Base-by-base conservation (phyloP, 2,888 invertebrate species). In the Ophion costatus region DNA sequence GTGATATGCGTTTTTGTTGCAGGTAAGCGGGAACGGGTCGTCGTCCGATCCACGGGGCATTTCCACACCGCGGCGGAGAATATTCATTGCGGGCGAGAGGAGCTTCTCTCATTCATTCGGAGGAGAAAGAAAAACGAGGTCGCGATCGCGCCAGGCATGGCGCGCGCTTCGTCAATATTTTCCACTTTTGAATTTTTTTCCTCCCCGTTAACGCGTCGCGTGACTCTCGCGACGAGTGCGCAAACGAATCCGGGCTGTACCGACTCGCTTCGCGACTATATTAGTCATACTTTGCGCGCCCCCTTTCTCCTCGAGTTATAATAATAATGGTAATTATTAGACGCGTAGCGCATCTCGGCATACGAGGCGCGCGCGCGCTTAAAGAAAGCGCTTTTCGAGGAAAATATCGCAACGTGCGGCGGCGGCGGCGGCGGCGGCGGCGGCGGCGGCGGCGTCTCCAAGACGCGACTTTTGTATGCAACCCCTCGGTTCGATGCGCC, bases 1-100 rank as follows among this genome's bases (percentile, higher is more conserved):
- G 38, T 9, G 38, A 59, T 71, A 38, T 56, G 29, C 29, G 75
- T 75, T 59, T 83, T 11, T 84, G 84, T 84, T 84, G 20, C 84
- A 84, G 84, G 84, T 84, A 79, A 85, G 75, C 66, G 61, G 42
- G 56, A 74, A 42, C 82, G 20, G 61, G 14, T 29, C 7, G 51
- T 20, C 38, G 61, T 61, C 51, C 33, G 22, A 70, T 22, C 22
- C 22, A 22, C 71, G 17, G 14, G 45, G 56, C 20, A 29, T 45
- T 57, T 24, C 51, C 67, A 29, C 71, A 76, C 82, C 64, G 76
- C 76, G 82, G 76, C 76, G 82, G 77, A 82, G 85, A 33, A 56
- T 76, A 82, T 82, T 76, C 73, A 82, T 76, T 42, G 29, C 24
- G 38, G 42, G 29, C 24, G 38, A 6, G 38, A 38, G 51, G 17